Evolutionary conservation across 1,140 invertebrate species (phyloP), one percentile per base, ranked within the genome.

Genomic region (Drosophila murphyi): DNA sequence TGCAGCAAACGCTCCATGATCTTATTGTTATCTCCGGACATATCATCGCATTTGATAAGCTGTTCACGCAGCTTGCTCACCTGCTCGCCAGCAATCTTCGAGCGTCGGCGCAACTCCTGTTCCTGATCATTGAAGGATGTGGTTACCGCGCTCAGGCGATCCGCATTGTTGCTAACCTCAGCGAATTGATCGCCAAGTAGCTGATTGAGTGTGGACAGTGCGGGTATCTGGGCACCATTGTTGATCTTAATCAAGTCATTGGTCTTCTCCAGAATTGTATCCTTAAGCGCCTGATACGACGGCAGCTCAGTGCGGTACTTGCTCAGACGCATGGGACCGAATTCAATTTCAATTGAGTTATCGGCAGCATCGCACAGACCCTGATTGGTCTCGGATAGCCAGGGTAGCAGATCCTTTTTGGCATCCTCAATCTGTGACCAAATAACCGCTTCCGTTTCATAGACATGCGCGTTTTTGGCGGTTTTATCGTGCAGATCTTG

Each of bases 371-470:
- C 95, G 32, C 95, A 95, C 3, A 98, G 93, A 32, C 94, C 94
- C 78, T 95, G 95, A 72, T 96, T 96, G 5, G 96, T 97, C 77
- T 97, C 95, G 68, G 94, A 95, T 3, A 98, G 88, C 98, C 98
- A 99, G 35, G 95, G 95, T 0, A 96, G 92, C 10, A 98, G 93
- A 88, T 97, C 96, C 75, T 96, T 95, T 86, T 97, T 97, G 0
- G 95, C 95, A 72, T 97, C 96, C 62, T 97, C 96, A 4, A 98
- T 96, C 92, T 98, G 97, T 77, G 97, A 97, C 97, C 97, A 98
- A 52, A 98, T 96, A 4, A 97, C 96, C 0, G 96, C 93, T 91
- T 98, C 97, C 1, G 97, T 96, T 92, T 99, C 97, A 47, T 97
- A 95, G 51, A 95, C 95, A 92, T 98, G 96, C 7, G 95, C 94